Evolutionary conservation across 2,797 vertebrate genomes (phyloP), one percentile per base, ranked within the genome.

Genomic region (Leucoraja ocellata): DNA sequence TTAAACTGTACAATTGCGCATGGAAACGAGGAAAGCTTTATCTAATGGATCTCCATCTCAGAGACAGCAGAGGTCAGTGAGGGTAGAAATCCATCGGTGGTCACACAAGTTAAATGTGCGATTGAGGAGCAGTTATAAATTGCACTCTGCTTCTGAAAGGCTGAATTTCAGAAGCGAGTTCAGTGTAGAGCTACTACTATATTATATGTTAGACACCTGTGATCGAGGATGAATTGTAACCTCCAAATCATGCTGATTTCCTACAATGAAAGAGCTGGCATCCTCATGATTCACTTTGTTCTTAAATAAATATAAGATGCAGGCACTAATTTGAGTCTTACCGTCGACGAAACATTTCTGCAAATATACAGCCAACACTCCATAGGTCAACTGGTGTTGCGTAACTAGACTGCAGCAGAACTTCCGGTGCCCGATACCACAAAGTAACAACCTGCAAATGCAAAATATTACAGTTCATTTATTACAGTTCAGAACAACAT

Each of bases 281-380:
- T 23, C 18, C 16, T 23, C 71, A 74, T 74, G 23, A 5, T 23
- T 74, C 18, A 74, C 71, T 76, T 93, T 93, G 94, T 93, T 94
- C 94, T 77, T n/a, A 94, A 94, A 94, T 68, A 93, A 93, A 94
- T 93, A 84, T 58, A 0, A 94, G 90, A 93, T 83, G 39, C 39
- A 93, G 5, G 93, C 94, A 94, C 95, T 78, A 94, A 93, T 93
- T 94, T 76, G 77, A 94, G 94, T 93, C 97, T 97, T 97, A 98
- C 98, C 97, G 98, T 96, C 98, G 96, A 93, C 97, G 97, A 95
- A 98, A 98, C 98, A 98, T 97, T 96, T 98, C 98, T 93, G 98
- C 98, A 95, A 98, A 98, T 96, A 98, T 98, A 95, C 98, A 98
- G 93, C 98, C 98, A 93, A 98, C 97, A 28, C 98, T 98, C 98